Conservation (phyloP, 2,113 vertebrate species). For the Phaethon lepturus region DNA sequence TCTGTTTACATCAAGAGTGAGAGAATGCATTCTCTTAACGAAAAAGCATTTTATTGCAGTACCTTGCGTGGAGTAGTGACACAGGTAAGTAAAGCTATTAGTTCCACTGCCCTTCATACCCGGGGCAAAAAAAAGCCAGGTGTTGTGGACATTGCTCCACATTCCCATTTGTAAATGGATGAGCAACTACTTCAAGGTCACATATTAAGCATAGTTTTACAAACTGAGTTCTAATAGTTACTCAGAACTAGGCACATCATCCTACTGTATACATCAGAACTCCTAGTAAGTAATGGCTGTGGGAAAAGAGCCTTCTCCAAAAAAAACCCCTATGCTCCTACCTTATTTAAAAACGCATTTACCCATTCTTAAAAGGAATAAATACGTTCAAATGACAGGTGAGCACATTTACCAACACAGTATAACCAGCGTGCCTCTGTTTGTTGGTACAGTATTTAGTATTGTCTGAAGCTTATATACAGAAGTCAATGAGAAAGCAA, state of each 20-base stretch:
- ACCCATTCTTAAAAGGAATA: background rate
- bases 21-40: fast-evolving
- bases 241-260: background rate
- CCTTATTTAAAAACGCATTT: background rate
- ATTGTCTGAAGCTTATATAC: background rate
- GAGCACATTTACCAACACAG: background rate
- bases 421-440: background rate
- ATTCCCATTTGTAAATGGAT: background rate
- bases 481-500: background rate
- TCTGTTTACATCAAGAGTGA: background rate
- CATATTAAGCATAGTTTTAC: background rate
- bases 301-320: background rate
- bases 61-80: background rate
- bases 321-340: background rate
- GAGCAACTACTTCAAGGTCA: background rate
- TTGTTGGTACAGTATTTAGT: background rate
- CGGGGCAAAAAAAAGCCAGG: background rate
- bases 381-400: background rate
- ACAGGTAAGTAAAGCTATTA: background rate
- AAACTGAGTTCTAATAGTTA: background rate
- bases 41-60: background rate
- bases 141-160: fast-evolving
- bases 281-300: background rate
- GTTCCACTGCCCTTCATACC: background rate
- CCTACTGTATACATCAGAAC: background rate